Conservation (phyloP, 2,797 vertebrate species). For the Chrosomus eos region DNA sequence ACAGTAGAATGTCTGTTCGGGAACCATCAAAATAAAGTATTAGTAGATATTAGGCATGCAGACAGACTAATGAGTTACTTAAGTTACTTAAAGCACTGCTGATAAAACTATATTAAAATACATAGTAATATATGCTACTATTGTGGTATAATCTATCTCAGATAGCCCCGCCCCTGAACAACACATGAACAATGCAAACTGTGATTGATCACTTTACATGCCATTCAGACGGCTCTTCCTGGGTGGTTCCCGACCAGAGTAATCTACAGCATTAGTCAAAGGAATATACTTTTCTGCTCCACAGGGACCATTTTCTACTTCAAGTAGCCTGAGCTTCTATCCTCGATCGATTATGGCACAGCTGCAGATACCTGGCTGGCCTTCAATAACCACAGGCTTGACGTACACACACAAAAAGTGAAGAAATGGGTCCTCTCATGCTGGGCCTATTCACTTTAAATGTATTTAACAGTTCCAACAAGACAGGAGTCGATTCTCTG, state of each 20-base stretch:
- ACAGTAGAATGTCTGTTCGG: not conserved
- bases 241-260: not conserved
- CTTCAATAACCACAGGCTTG: constrained; percentile 20
- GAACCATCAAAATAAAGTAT: not conserved
- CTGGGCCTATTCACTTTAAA: constrained; percentile 13
- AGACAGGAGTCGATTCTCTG: constrained; percentile 18
- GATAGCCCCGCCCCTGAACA: not conserved
- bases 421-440: constrained; percentile 6
- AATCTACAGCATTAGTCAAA: not conserved
- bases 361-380: constrained; percentile 22
- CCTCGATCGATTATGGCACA: constrained; percentile 21
- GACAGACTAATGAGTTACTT: not conserved
- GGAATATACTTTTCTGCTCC: not conserved
- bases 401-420: not conserved
- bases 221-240: not conserved
- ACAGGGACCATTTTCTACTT: constrained; percentile 10
- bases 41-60: not conserved
- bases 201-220: not conserved
- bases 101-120: not conserved
- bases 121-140: not conserved
- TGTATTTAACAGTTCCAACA: constrained; percentile 22
- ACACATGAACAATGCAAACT: not conserved
- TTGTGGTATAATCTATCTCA: not conserved
- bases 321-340: constrained; percentile 4
- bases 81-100: not conserved